Evolutionary conservation across 2,797 vertebrate genomes (phyloP).

Genomic region (Liparis tanakae): DNA sequence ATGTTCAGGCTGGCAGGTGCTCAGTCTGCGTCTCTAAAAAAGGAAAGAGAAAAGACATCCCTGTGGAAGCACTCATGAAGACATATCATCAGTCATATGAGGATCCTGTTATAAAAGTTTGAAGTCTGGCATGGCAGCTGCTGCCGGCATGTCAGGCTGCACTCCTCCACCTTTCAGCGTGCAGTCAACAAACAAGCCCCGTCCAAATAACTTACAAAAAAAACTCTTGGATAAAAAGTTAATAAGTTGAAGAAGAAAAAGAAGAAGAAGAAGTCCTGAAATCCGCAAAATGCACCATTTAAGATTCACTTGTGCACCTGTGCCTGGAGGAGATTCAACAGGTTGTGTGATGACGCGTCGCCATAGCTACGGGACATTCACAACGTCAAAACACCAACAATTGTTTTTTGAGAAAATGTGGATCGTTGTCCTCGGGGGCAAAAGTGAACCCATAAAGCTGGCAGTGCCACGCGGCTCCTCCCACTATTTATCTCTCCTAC

Average conservation of each 20-base stretch:
- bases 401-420: not conserved
- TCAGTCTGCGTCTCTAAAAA: constrained; percentile 9
- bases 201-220: constrained; percentile 1
- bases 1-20: constrained; percentile 48
- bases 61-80: constrained; percentile 45
- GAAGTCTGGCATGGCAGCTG: not conserved
- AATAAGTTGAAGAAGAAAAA: not conserved
- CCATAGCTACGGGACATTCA: constrained; percentile 18
- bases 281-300: constrained; percentile 22
- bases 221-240: constrained; percentile 7
- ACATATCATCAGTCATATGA: constrained; percentile 24
- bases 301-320: constrained; percentile 14
- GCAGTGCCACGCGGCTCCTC: constrained; percentile 25
- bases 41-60: constrained; percentile 9
- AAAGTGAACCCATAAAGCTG: constrained; percentile 26
- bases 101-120: constrained; percentile 19
- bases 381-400: not conserved
- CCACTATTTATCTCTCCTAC: not conserved
- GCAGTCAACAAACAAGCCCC: constrained; percentile 1
- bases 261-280: not conserved
- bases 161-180: not conserved
- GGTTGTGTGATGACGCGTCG: constrained; percentile 7
- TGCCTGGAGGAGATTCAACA: constrained; percentile 6
- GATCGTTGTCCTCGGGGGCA: constrained; percentile 7
- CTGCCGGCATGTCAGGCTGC: constrained; percentile 1